Percentiles rank a stretch among this genome's conserved stretches.
Evolutionary conservation across 2,113 vertebrate species (phyloP).

Genomic region (Tachuris rubrigastra): DNA sequence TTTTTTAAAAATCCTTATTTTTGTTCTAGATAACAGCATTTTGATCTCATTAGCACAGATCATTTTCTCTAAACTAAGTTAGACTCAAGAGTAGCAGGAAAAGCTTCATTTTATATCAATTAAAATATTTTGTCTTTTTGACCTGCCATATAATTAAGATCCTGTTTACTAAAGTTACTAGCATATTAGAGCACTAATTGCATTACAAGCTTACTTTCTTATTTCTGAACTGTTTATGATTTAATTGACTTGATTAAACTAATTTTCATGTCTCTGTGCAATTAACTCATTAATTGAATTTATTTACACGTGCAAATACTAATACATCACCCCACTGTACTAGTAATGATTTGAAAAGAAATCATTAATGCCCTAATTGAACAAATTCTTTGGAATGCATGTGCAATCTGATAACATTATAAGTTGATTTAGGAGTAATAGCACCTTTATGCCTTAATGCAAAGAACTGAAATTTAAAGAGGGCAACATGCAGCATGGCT

Average conservation of each 20-base stretch:
- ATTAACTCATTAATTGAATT: slow-evolving; percentile 70
- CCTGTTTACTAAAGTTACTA: slow-evolving; percentile 70
- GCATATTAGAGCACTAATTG: slow-evolving; percentile 72
- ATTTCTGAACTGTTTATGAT: slow-evolving; percentile 72
- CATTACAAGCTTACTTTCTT: slow-evolving; percentile 70
- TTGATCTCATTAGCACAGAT: slow-evolving; percentile 70
- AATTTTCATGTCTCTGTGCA: slow-evolving; percentile 68
- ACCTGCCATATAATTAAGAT: slow-evolving; percentile 68
- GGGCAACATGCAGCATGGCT: not conserved
- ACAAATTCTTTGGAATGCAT: not conserved
- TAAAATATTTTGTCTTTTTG: slow-evolving; percentile 61
- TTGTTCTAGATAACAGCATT: slow-evolving; percentile 61
- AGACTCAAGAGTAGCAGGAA: not conserved
- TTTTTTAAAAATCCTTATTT: slow-evolving; percentile 57
- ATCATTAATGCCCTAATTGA: not conserved
- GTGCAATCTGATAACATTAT: not conserved
- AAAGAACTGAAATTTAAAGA: not conserved
- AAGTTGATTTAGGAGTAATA: not conserved
- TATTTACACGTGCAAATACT: slow-evolving; percentile 68
- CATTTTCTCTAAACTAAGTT: slow-evolving; percentile 62
- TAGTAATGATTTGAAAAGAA: not conserved
- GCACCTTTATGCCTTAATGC: not conserved
- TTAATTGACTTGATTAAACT: slow-evolving; percentile 75
- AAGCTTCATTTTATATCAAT: slow-evolving; percentile 55
- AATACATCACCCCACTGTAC: slow-evolving; percentile 13